Evolutionary conservation across 2,113 vertebrate species (phyloP), one percentile per base, ranked within the genome.

Genomic region (Crotalus viridis): DNA sequence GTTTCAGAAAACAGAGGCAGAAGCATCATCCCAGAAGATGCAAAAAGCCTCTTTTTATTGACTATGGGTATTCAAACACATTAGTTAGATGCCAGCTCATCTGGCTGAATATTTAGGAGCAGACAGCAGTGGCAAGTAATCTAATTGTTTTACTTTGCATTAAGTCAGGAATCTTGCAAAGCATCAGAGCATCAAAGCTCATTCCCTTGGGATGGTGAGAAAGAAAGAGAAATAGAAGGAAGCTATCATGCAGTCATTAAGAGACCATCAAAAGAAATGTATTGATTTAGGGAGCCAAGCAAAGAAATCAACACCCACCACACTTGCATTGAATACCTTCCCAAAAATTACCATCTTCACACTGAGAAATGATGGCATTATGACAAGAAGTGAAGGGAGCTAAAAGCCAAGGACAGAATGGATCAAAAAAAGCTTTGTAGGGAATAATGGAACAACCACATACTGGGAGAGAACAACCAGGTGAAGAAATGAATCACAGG

Each of bases 211-310:
- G 59, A 24, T 93, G 92, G 51, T 57, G 91, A 89, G 91, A 64
- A 15, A 90, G 90, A 39, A 10, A 33, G 26, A 9, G 13, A 69
- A 81, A 9, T 81, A 81, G 0, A 2, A 46, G 87, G n/a, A 17
- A 6, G 4, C 90, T 94, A 86, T 86, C 26, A 93, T 54, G 10
- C 22, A 92, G 74, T 24, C 88, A 88, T 90, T 94, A 95, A 94
- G 55, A 12, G 85, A 33, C 74, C 87, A 91, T 92, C 93, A 94
- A 89, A 24, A 94, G 56, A 26, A 57, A 28, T 1, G 1, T 26
- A 93, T 61, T 92, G 89, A 95, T 96, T 94, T 91, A 93, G 91
- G 57, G 3, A 86, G 89, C 85, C 28, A 86, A 89, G 90, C 86
- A 74, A 90, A 91, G 92, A 95, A 95, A 94, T 88, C 87, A 88